Conservation (phyloP, 2,113 vertebrate species). For the Cepphus grylle region DNA sequence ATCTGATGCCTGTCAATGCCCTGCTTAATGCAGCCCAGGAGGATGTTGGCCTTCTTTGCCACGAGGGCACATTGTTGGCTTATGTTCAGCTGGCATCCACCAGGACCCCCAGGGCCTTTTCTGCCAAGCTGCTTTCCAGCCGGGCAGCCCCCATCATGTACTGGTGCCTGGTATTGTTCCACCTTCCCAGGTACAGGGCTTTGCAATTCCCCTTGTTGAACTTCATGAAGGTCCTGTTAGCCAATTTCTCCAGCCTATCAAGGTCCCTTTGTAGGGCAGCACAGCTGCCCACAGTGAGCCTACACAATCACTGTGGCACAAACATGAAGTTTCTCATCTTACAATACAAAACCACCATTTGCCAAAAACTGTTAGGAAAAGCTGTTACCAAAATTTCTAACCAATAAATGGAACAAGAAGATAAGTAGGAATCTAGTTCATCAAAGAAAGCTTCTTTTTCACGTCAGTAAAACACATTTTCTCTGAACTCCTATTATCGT, state of each 20-base stretch:
- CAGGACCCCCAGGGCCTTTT: not conserved
- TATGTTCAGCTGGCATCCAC: not conserved
- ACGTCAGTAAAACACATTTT: not conserved
- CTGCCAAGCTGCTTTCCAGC: not conserved
- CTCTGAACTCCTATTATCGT: not conserved
- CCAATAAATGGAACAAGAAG: not conserved
- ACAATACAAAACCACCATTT: not conserved
- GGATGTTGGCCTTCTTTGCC: not conserved
- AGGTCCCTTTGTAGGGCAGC: not conserved
- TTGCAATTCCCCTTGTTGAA: not conserved
- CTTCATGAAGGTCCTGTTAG: not conserved
- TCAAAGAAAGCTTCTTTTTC: not conserved
- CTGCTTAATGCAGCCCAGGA: not conserved
- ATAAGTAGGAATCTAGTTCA: not conserved
- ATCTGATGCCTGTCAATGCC: not conserved
- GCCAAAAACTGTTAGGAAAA: not conserved
- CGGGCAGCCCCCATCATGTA: rapidly evolving
- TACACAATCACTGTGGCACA: not conserved
- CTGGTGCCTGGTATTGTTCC: not conserved
- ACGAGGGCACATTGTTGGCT: not conserved
- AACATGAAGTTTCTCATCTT: not conserved
- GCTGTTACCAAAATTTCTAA: not conserved
- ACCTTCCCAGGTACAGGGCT: not conserved
- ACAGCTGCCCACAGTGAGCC: not conserved
- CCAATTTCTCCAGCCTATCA: not conserved